Base-by-base conservation (phyloP, 53 echinoderm and acorn worm species). In the Paracentrotus lividus region DNA sequence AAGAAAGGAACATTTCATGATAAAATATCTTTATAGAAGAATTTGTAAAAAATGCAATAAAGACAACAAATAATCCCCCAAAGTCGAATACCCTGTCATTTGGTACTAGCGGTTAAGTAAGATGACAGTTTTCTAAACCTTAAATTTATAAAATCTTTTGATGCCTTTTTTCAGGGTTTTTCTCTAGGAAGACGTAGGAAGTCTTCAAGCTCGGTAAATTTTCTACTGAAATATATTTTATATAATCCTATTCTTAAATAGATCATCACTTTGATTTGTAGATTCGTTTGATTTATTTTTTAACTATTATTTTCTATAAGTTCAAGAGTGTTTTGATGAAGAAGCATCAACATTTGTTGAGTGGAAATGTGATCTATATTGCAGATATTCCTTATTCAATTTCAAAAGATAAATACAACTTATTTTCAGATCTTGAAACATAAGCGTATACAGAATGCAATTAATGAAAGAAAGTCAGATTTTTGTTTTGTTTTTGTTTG, bases 111-210 rank as follows among this genome's bases (percentile, higher is more conserved):
- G 72, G 36, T 16, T 72, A 21, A 36, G 40, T 27, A 21, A 72
- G 72, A 72, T 72, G 1, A 72, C 67, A 72, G 9, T 40, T 40
- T 36, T 40, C 72, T 72, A 72, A 72, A 72, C 2, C 18, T 72
- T 27, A n/a, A n/a, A n/a, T 42, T 76, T 81, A 47, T 81, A 24
- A 57, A 86, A 44, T 86, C 32, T 86, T 86, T 86, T 86, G 86
- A 86, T 86, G 56, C 86, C 86, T 56, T 86, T 14, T 86, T 86
- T 55, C 89, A 89, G 89, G 89, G 89, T 42, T 89, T 64, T 64
- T 89, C 66, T 40, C 40, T 89, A 40, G 42, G 89, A 40, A 89
- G 61, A 89, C 89, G 61, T 60, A 89, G 89, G 89, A 89, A 89
- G 61, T 57, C 55, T 3, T 40, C 89, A 26, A 57, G 86, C 20